Evolutionary conservation across 2,797 vertebrate genomes (phyloP), one percentile per base, ranked within the genome.

Genomic region (Syngnathus rostellatus): DNA sequence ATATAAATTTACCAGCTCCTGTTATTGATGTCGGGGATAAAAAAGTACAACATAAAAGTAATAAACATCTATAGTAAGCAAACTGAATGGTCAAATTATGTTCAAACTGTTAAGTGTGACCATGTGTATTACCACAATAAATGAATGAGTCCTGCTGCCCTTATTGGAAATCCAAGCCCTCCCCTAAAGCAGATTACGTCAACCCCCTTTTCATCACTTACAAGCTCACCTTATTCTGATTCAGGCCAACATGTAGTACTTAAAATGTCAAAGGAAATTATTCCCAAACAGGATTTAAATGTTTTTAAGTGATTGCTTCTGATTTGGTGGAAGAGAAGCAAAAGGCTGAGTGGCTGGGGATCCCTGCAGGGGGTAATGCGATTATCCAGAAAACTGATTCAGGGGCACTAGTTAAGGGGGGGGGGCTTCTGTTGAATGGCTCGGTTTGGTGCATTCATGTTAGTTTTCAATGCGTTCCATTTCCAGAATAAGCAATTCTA

Each of bases 351-450:
- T 37, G 71, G 66, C 46, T 55, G 57, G 72, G n/a, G n/a, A 64
- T 70, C 72, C 81, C 69, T 51, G 79, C 68, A 41, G 83, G 72
- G 69, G 74, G 21, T 87, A 84, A 89, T 81, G 45, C 12, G 77
- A 85, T 89, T 85, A 84, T 62, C 55, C 63, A 54, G 50, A 79
- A 77, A 72, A 69, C 68, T 74, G 71, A 64, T 68, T 79, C 75
- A 51, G 58, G 60, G 14, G 61, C 71, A 67, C 43, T 77, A 72
- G 68, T 41, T 61, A 57, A 16, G 1, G 5, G 40, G 2, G 11
- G 39, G n/a, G 41, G 40, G 2, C 0, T 38, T 39, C 7, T 19
- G 17, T 38, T 59, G 8, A 61, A 21, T 12, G n/a, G 11, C 21
- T 61, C 21, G 19, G 21, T 60, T 60, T 60, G 58, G 16, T 40